Percentiles rank a stretch among this genome's conserved stretches.
These are phyloP conservation scores for Galagoides demidoff DNA, from an alignment of 2,797 vertebrate genomes.

Conservation along the genomic window DNA sequence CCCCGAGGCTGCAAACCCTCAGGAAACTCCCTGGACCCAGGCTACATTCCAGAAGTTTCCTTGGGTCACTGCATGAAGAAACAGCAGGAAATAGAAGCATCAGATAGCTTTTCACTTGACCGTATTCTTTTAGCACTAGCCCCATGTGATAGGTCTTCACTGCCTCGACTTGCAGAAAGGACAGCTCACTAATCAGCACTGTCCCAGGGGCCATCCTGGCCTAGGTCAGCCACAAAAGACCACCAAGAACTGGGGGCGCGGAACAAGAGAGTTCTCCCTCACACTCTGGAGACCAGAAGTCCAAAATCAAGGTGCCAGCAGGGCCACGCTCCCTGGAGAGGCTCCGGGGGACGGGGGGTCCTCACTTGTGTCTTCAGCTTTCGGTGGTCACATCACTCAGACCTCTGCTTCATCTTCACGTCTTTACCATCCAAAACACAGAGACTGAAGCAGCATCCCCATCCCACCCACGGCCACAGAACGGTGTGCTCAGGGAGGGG, in stretches of 20 bases:
- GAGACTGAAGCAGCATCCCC: not conserved
- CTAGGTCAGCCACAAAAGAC: rapidly evolving
- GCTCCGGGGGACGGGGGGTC: rapidly evolving
- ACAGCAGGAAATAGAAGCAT: not conserved
- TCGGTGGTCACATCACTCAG: rapidly evolving
- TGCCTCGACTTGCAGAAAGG: not conserved
- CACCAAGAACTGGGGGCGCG: not conserved
- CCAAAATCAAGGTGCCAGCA: not conserved
- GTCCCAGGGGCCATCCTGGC: rapidly evolving
- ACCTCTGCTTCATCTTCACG: too few relatives aligned
- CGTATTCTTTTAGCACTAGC: not conserved
- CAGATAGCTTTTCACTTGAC: rapidly evolving
- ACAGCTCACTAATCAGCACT: rapidly evolving
- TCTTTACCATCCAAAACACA: not conserved
- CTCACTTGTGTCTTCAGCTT: not conserved
- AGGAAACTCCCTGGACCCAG: not conserved
- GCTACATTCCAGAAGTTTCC: not conserved
- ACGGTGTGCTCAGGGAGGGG: not conserved
- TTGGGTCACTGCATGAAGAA: not conserved
- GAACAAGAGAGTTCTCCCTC: not conserved
- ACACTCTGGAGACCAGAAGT: not conserved
- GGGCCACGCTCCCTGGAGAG: rapidly evolving
- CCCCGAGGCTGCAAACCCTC: not conserved
- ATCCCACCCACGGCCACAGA: rapidly evolving
- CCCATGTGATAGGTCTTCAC: rapidly evolving